These are phyloP conservation scores for Myodes glareolus DNA, from an alignment of 2,113 vertebrate species.

Conservation along the genomic window DNA sequence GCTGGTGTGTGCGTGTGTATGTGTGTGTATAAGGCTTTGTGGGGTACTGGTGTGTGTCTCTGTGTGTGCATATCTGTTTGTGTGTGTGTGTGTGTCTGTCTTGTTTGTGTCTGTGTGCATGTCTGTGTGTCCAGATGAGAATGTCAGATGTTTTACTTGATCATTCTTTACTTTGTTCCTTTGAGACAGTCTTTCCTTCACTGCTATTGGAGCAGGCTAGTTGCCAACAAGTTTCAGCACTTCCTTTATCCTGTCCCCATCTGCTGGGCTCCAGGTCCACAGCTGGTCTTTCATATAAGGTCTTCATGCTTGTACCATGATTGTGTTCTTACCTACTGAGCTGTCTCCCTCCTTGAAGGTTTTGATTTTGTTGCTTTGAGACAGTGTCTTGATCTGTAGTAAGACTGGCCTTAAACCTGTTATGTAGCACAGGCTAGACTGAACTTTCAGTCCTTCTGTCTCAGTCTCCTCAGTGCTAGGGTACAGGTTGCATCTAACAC, in stretches of 20 bases:
- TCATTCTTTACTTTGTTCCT: neutral
- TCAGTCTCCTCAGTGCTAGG: neutral
- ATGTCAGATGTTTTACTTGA: neutral
- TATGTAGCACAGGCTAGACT: too few species aligned
- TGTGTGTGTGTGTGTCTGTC: too few species aligned
- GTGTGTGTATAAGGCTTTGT: neutral
- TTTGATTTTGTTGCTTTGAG: neutral
- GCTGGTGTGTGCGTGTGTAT: neutral
- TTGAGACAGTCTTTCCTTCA: neutral
- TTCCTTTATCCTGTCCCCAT: neutral
- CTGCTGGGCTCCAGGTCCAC: neutral
- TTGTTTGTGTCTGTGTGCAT: neutral
- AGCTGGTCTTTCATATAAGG: neutral
- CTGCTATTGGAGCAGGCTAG: neutral
- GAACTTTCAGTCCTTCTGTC: neutral
- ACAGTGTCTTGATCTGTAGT: neutral
- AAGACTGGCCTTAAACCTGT: neutral
- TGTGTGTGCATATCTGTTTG: neutral
- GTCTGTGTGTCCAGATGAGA: neutral
- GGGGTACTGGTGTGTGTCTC: neutral
- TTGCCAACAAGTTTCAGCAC: neutral
- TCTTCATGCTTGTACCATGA: too few species aligned
- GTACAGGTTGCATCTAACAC: neutral
- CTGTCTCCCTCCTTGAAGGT: neutral
- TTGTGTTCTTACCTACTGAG: neutral